Percentiles rank a stretch among this genome's conserved stretches.
phyloP scores from a whole-genome alignment of 1,140 invertebrate species.

The Neodiprion pinetum region DNA sequence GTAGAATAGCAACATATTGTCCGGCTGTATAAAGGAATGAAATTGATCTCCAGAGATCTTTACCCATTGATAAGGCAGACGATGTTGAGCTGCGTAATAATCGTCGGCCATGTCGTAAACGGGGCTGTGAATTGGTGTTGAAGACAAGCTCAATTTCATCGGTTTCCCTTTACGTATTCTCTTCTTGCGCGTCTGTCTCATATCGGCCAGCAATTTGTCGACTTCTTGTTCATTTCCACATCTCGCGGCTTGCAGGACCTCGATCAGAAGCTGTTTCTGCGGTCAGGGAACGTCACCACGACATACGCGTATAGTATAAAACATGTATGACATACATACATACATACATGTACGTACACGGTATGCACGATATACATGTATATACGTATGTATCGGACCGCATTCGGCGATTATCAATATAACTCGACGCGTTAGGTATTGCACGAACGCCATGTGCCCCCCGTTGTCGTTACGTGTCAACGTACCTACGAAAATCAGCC shows the following conservation, averaged over 20 bases:
- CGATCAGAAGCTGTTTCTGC: conserved; percentile 46
- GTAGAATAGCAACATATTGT: too few species aligned
- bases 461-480: background rate
- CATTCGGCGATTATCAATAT: background rate
- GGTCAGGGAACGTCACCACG: background rate
- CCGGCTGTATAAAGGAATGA: too few species aligned
- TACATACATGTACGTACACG: too few species aligned
- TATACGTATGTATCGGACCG: too few species aligned
- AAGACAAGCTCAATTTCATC: conserved; percentile 33
- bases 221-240: conserved; percentile 42
- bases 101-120: conserved; percentile 41
- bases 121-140: conserved; percentile 45
- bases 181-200: conserved; percentile 47
- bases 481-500: background rate
- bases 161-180: conserved; percentile 40
- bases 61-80: conserved; percentile 49
- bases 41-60: conserved; percentile 7
- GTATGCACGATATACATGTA: too few species aligned
- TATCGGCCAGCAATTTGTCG: conserved; percentile 37
- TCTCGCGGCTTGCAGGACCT: conserved; percentile 42
- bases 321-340: too few species aligned
- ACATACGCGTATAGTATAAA: too few species aligned
- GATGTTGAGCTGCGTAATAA: conserved; percentile 35
- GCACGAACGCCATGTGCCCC: background rate
- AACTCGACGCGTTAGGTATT: background rate